A percentile compares a stretch with the other conserved stretches of the same genome.
Conservation (phyloP, 2,797 vertebrate species). For the Miichthys miiuy region DNA sequence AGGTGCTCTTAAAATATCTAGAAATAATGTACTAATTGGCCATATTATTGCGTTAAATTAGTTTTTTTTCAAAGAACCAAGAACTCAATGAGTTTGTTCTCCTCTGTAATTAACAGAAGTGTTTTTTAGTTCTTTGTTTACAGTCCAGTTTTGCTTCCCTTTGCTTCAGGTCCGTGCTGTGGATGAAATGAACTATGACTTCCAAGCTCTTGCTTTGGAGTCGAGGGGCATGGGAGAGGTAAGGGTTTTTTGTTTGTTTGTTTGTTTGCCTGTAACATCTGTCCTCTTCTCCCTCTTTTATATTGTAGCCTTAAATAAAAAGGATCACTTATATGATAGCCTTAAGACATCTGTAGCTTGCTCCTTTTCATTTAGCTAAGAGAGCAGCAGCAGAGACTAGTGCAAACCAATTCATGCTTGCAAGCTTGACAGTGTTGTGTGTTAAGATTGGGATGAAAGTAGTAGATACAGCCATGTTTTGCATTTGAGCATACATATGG, state of each 20-base stretch:
- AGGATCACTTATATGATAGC: not conserved
- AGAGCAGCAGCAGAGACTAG: not conserved
- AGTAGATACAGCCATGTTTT: not conserved
- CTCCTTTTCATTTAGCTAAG: not conserved
- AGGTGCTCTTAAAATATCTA: not conserved
- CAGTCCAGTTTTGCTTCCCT: not conserved
- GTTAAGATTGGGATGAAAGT: not conserved
- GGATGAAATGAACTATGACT: slow-evolving; percentile 99
- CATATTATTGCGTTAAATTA: not conserved
- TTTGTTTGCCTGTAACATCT: not conserved
- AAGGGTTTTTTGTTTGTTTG: slow-evolving; percentile 44
- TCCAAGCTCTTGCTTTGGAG: slow-evolving; percentile 98
- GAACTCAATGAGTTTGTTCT: not conserved
- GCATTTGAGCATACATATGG: not conserved
- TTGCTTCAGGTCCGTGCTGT: slow-evolving; percentile 89
- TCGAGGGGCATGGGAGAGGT: slow-evolving; percentile 99
- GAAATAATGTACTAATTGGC: not conserved
- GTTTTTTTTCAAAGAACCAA: not conserved
- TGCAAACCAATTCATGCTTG: not conserved
- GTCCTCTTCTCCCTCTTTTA: not conserved
- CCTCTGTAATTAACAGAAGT: not conserved
- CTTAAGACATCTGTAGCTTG: not conserved
- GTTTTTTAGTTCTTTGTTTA: not conserved
- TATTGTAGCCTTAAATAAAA: too few species aligned
- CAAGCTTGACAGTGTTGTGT: not conserved